Conservation (phyloP, 2,797 vertebrate species). For the Ctenosaura bakeri region DNA sequence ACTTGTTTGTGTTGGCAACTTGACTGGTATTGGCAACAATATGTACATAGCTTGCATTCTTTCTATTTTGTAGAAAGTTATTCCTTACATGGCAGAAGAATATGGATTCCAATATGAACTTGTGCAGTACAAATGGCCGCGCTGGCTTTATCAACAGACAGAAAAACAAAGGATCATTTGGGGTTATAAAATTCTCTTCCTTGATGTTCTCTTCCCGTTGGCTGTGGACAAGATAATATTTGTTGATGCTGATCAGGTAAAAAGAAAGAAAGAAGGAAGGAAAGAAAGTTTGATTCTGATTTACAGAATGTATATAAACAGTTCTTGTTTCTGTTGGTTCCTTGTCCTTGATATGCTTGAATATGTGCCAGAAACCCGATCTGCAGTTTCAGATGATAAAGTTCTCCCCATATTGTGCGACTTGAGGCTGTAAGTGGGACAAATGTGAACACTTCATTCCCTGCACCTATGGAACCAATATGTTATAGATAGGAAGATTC, state of each 20-base stretch:
- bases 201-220: slow-evolving; percentile 97
- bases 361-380: background rate
- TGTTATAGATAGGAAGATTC: background rate
- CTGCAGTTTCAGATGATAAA: background rate
- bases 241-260: slow-evolving; percentile 97
- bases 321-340: background rate
- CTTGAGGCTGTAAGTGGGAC: background rate
- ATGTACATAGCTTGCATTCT: background rate
- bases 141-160: slow-evolving; percentile 94
- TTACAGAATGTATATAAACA: background rate
- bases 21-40: background rate
- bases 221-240: slow-evolving; percentile 98
- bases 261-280: background rate
- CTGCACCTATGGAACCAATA: background rate
- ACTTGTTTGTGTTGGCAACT: background rate
- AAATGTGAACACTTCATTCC: background rate
- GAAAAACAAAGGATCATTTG: slow-evolving; percentile 98
- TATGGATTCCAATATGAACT: slow-evolving; percentile 95
- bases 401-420: background rate
- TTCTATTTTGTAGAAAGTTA: slow-evolving; percentile 86
- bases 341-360: background rate
- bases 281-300: background rate
- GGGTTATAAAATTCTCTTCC: slow-evolving; percentile 98
- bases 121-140: slow-evolving; percentile 97
- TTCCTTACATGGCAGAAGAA: slow-evolving; percentile 91